Conservation (phyloP, 2,888 invertebrate genomes). For the Dastarcus helophoroides region DNA sequence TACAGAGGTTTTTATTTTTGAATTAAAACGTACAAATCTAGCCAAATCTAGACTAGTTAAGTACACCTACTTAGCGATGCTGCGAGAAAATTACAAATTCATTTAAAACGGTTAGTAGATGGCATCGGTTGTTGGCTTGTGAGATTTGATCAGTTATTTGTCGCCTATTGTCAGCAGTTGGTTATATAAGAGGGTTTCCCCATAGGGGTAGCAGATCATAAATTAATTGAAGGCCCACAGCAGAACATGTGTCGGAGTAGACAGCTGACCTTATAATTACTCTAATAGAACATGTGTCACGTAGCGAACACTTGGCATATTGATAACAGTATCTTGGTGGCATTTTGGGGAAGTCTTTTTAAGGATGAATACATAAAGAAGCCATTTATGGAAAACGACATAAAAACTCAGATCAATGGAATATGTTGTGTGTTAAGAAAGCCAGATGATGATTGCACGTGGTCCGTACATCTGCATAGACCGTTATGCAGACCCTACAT, state of each 20-base stretch:
- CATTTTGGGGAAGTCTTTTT: no score
- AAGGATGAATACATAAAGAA: conserved; percentile 14
- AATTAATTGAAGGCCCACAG: conserved; percentile 23
- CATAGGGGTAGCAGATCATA: conserved; percentile 22
- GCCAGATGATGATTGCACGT: conserved; percentile 28
- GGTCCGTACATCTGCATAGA: conserved; percentile 24
- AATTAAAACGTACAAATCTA: no score
- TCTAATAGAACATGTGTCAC: conserved; percentile 19
- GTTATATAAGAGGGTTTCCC: no score
- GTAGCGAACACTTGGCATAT: conserved; percentile 15
- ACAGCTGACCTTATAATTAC: conserved; percentile 22
- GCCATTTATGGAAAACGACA: conserved; percentile 15
- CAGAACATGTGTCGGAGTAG: conserved; percentile 18
- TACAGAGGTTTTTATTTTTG: no score
- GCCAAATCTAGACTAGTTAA: no score
- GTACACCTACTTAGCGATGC: no score
- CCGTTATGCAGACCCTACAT: conserved; percentile 22
- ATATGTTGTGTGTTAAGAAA: conserved; percentile 11
- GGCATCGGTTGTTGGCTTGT: no score
- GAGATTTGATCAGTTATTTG: no score
- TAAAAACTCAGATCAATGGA: conserved; percentile 19
- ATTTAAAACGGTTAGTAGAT: no score
- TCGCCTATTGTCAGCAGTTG: no score
- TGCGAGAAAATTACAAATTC: no score
- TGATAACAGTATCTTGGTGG: conserved; percentile 16